Evolutionary conservation across 2,797 vertebrate genomes (phyloP), one percentile per base, ranked within the genome.

Genomic region (Hypotaenidia okinawae): DNA sequence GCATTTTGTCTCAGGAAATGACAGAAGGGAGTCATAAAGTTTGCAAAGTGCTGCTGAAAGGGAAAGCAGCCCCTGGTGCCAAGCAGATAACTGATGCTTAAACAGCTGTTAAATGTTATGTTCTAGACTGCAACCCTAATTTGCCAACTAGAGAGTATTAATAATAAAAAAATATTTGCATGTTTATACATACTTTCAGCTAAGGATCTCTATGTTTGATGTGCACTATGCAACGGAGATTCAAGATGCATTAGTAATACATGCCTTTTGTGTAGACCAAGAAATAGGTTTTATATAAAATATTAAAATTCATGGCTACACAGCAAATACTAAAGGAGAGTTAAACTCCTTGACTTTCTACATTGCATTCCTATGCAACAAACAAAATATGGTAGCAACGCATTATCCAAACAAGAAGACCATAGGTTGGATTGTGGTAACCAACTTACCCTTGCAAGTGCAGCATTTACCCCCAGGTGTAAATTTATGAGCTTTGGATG

Each of bases 1-100:
- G 91, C n/a, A 41, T 86, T 90, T 84, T 86, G 55, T 79, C 91
- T 84, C 59, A 84, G 67, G 49, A 94, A 37, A 79, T 69, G 66
- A 75, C 80, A 93, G 74, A 96, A 94, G 67, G 77, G 74, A 94
- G 33, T 64, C 39, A 67, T 86, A 95, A 94, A 94, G n/a, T 55
- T 91, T 89, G 49, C 57, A 84, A 94, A 90, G 15, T 54, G 35
- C 21, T 93, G n/a, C 55, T 74, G 70, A 90, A 64, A 84, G 43
- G 7, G 28, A 93, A 96, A 87, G 43, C 63, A 93, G 28, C n/a
- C 63, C 30, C 39, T 0, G 3, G 41, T 88, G 67, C 74, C 52
- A 79, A 84, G 47, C 37, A 82, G 67, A 70, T 58, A 94, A 88
- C 55, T 76, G 80, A 74, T 87, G 62, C 22, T 89, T 87, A 93